phyloP scores from a whole-genome alignment of 2,113 vertebrate genomes.

The Megalops atlanticus region DNA sequence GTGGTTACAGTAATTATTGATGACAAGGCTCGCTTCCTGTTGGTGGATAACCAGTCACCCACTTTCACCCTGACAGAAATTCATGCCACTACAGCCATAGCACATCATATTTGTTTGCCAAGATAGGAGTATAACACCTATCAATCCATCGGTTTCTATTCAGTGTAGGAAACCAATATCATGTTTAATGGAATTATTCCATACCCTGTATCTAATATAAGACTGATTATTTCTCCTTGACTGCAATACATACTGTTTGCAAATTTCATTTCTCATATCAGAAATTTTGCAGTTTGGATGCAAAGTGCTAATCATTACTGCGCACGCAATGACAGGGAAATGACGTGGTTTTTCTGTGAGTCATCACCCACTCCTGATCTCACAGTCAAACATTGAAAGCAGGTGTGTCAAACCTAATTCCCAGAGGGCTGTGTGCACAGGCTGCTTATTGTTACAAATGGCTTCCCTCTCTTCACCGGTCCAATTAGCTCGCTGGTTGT shows the following conservation, averaged over 20 bases:
- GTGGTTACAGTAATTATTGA: conserved; percentile 13
- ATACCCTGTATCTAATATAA: not conserved
- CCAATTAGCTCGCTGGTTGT: not conserved
- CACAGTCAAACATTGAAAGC: not conserved
- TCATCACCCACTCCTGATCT: not conserved
- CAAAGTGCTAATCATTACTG: not conserved
- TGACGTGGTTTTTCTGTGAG: not conserved
- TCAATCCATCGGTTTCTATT: not conserved
- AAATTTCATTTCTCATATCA: not conserved
- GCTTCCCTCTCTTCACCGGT: not conserved
- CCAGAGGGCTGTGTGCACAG: not conserved
- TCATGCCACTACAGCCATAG: not conserved
- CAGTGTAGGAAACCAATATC: not conserved
- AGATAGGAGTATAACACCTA: not conserved
- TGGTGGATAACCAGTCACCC: not conserved
- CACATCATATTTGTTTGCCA: not conserved
- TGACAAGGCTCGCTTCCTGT: conserved; percentile 16
- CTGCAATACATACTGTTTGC: not conserved
- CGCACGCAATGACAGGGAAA: not conserved
- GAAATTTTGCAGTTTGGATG: not conserved
- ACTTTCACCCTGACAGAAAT: not conserved
- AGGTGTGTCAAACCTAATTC: not conserved
- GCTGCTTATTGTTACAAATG: not conserved
- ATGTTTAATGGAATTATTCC: not conserved
- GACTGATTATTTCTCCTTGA: not conserved